These are phyloP conservation scores for Sarcophaga peregrina DNA, from an alignment of 1,140 invertebrate genomes.

Conservation along the genomic window DNA sequence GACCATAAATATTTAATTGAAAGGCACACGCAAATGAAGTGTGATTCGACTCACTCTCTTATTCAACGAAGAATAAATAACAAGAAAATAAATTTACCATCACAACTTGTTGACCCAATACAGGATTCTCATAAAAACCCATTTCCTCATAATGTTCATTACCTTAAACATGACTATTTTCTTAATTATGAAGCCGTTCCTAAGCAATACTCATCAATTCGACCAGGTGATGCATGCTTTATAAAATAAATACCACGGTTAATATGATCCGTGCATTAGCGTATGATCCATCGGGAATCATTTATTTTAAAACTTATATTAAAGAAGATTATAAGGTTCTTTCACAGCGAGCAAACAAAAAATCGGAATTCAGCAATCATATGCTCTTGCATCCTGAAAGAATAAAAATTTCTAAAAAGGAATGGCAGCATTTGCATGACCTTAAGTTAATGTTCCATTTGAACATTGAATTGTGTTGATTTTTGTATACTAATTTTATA, in stretches of 20 bases:
- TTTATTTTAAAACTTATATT: too few species aligned
- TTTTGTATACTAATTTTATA: too few species aligned
- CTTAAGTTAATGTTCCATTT: too few species aligned
- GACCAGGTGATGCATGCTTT: background rate
- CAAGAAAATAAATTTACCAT: constrained; percentile 31
- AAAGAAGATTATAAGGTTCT: too few species aligned
- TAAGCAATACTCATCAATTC: constrained; percentile 36
- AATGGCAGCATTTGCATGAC: too few species aligned
- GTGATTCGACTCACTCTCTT: constrained; percentile 41
- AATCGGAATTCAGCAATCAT: too few species aligned
- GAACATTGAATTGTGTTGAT: too few species aligned
- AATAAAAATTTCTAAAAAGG: too few species aligned
- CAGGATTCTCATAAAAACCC: constrained; percentile 18
- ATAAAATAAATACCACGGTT: constrained; percentile 33
- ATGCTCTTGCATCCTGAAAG: too few species aligned
- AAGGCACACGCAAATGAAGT: constrained; percentile 44
- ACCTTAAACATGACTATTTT: constrained; percentile 26
- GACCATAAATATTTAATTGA: constrained; percentile 41
- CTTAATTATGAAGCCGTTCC: constrained; percentile 37
- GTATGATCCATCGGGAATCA: constrained; percentile 28
- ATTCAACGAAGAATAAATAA: constrained; percentile 43
- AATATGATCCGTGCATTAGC: constrained; percentile 34
- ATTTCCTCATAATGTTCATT: constrained; percentile 36
- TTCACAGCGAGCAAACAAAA: too few species aligned
- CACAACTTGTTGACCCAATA: constrained; percentile 30